Evolutionary conservation across 2,888 invertebrate genomes (phyloP).

Genomic region (Ophioninae sp.): DNA sequence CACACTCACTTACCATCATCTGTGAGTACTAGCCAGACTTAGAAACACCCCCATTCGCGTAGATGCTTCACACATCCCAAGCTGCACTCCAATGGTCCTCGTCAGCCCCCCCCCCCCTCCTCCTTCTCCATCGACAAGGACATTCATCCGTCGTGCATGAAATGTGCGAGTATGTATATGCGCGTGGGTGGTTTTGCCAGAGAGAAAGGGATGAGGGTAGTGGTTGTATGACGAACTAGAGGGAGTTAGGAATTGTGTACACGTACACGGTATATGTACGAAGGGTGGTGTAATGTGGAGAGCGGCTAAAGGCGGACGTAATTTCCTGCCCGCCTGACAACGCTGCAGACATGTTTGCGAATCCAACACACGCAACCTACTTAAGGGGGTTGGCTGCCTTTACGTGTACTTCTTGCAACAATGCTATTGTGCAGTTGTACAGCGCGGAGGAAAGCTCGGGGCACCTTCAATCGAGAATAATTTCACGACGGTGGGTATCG

Average conservation of each 20-base stretch:
- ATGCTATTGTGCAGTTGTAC: conserved; percentile 66
- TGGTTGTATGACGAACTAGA: conserved; percentile 10
- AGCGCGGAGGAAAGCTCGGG: conserved; percentile 63
- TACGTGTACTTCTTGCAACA: conserved; percentile 74
- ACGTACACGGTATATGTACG: conserved; percentile 42
- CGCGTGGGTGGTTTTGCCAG: conserved; percentile 44
- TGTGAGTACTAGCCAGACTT: not conserved
- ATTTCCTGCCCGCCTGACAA: conserved; percentile 80
- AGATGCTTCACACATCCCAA: not conserved
- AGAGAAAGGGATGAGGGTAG: conserved; percentile 36
- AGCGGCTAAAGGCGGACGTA: conserved; percentile 80
- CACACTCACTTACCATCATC: not conserved
- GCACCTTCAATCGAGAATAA: conserved; percentile 74
- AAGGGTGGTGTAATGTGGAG: conserved; percentile 76
- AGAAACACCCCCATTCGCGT: not conserved
- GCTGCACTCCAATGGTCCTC: not conserved
- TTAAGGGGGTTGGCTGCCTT: conserved; percentile 68
- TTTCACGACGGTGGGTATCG: conserved; percentile 63
- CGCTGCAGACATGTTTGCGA: conserved; percentile 80
- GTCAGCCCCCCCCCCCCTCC: not conserved
- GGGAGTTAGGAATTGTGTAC: conserved; percentile 46
- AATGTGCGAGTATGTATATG: not conserved
- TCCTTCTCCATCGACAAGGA: not conserved
- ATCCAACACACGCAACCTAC: conserved; percentile 78
- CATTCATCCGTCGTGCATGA: not conserved